A percentile compares a stretch with the other conserved stretches of the same genome.
Evolutionary conservation across 2,797 vertebrate genomes (phyloP).

Genomic region (Pipistrellus pipistrellus): DNA sequence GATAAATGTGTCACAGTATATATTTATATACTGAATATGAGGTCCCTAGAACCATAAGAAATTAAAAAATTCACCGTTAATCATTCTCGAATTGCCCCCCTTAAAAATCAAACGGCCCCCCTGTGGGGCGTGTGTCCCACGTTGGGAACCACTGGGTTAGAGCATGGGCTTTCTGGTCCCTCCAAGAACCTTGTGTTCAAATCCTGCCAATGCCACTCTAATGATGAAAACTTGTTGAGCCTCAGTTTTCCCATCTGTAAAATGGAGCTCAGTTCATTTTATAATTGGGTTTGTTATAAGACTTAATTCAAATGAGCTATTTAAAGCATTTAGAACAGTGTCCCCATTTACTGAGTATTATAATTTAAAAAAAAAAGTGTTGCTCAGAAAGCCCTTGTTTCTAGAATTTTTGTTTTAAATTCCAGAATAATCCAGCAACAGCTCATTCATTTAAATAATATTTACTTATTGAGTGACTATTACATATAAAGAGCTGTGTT

Average conservation of each 20-base stretch:
- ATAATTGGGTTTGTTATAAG: background rate
- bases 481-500: background rate
- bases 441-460: conserved; percentile 23
- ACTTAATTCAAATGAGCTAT: conserved; percentile 26
- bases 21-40: too few species aligned
- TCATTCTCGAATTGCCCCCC: too few species aligned
- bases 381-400: background rate
- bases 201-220: background rate
- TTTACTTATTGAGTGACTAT: background rate
- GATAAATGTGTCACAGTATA: too few species aligned
- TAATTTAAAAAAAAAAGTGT: conserved; percentile 2
- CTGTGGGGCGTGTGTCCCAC: too few species aligned
- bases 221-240: background rate
- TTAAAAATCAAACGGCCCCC: too few species aligned
- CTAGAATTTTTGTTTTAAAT: conserved; percentile 63
- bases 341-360: background rate
- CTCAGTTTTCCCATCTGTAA: conserved; percentile 60
- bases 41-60: too few species aligned
- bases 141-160: too few species aligned
- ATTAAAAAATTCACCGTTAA: too few species aligned
- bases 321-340: conserved; percentile 24
- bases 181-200: background rate
- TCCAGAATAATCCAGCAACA: background rate
- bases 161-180: background rate
- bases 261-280: conserved; percentile 38